These are phyloP conservation scores for Lamellibrachia satsuma DNA, from an alignment of 2,888 invertebrate genomes.

Conservation along the genomic window DNA sequence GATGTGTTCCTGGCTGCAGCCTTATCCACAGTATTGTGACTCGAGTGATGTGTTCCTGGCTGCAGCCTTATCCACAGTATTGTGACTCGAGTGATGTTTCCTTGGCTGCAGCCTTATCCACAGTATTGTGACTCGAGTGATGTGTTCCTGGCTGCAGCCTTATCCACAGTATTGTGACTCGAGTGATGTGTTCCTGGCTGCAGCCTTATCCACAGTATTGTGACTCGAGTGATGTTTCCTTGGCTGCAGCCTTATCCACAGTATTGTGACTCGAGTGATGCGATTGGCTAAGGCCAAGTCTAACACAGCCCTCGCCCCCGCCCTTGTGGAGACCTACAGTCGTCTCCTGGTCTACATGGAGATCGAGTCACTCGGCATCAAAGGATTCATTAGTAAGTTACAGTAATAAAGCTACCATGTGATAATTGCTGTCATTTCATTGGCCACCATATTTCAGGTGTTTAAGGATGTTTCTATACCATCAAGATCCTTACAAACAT, in stretches of 20 bases:
- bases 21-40: neutral
- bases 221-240: conserved; percentile 70
- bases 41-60: neutral
- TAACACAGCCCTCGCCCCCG: conserved; percentile 71
- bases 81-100: neutral
- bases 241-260: conserved; percentile 73
- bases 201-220: conserved; percentile 75
- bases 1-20: neutral
- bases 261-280: conserved; percentile 79
- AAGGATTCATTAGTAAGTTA: conserved; percentile 87
- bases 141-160: neutral
- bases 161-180: neutral
- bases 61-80: neutral
- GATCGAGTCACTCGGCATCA: conserved; percentile 94
- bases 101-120: neutral
- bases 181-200: conserved; percentile 20
- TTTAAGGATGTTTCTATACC: neutral
- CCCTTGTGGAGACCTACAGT: conserved; percentile 93
- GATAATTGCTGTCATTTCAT: neutral
- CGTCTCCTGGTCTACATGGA: conserved; percentile 92
- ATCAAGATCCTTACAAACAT: neutral
- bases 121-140: neutral
- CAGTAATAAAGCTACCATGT: neutral
- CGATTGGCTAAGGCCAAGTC: conserved; percentile 84
- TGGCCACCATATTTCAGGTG: neutral